phyloP scores from a whole-genome alignment of 92 coral and sea anemone species.

The Porites evermanni region DNA sequence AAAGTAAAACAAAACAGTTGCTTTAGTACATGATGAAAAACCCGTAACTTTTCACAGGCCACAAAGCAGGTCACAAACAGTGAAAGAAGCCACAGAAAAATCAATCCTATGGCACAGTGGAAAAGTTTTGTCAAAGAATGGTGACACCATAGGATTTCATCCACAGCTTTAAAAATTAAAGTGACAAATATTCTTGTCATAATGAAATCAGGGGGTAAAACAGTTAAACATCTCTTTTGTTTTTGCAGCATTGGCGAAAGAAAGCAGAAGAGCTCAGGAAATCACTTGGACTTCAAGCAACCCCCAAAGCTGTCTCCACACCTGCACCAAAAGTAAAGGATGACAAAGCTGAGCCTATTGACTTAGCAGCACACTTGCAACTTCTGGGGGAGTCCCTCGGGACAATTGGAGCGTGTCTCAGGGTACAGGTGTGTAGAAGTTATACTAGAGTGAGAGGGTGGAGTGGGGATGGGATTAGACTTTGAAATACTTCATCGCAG shows the following conservation, averaged over 20 bases:
- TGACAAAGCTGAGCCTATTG: conserved; percentile 79
- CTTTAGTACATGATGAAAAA: too few relatives aligned
- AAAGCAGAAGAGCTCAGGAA: conserved; percentile 82
- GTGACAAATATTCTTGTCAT: not conserved
- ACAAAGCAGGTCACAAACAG: too few relatives aligned
- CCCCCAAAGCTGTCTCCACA: conserved; percentile 37
- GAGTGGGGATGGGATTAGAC: not conserved
- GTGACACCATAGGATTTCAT: too few relatives aligned
- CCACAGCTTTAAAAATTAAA: too few relatives aligned
- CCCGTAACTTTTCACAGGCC: too few relatives aligned
- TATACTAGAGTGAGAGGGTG: not conserved
- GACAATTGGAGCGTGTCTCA: conserved; percentile 85
- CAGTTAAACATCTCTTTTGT: not conserved
- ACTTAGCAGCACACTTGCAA: conserved; percentile 95
- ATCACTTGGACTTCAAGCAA: conserved; percentile 27
- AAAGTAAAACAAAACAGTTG: too few relatives aligned
- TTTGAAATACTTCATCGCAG: not conserved
- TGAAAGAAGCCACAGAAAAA: too few relatives aligned
- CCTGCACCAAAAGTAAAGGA: not conserved
- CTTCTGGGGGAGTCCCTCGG: conserved; percentile 94
- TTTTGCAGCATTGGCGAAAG: conserved; percentile 74
- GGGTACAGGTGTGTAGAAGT: conserved; percentile 76
- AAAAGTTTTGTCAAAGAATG: too few relatives aligned
- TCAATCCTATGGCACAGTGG: too few relatives aligned
- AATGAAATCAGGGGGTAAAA: not conserved